These are phyloP conservation scores for Azorinus chamasolen DNA, from an alignment of 2,888 invertebrate genomes.

Conservation along the genomic window DNA sequence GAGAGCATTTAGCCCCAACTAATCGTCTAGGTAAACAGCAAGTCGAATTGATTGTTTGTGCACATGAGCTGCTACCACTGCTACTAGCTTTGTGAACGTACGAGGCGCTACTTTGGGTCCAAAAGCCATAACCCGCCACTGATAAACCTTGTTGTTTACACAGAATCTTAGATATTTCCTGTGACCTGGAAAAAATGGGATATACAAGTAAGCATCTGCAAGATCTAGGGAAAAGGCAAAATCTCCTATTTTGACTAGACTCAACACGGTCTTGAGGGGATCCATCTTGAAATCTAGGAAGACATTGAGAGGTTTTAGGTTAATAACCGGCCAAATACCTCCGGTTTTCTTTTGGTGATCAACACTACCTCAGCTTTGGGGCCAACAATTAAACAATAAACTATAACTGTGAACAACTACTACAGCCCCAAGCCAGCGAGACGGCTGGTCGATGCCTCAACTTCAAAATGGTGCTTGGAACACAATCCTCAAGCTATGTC, in stretches of 20 bases:
- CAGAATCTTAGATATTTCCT: conserved; percentile 34
- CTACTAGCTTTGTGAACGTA: conserved; percentile 43
- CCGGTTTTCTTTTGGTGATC: conserved; percentile 21
- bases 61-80: conserved; percentile 42
- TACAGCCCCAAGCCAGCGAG: too few relatives aligned
- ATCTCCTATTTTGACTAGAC: conserved; percentile 30
- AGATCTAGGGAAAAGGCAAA: conserved; percentile 40
- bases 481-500: too few relatives aligned
- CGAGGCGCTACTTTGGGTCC: conserved; percentile 24
- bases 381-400: too few relatives aligned
- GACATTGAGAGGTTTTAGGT: conserved; percentile 39
- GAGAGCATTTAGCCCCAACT: conserved; percentile 28
- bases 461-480: too few relatives aligned
- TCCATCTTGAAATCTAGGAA: conserved; percentile 46
- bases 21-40: conserved; percentile 55
- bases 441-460: too few relatives aligned
- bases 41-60: conserved; percentile 30
- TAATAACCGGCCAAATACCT: conserved; percentile 44
- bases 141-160: conserved; percentile 12
- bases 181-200: conserved; percentile 25
- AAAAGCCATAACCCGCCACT: conserved; percentile 10
- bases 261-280: conserved; percentile 23
- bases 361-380: too few relatives aligned
- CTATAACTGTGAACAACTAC: too few relatives aligned
- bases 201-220: conserved; percentile 40